Evolutionary conservation across 2,888 invertebrate species (phyloP).

Genomic region (Cynaeus angustus): DNA sequence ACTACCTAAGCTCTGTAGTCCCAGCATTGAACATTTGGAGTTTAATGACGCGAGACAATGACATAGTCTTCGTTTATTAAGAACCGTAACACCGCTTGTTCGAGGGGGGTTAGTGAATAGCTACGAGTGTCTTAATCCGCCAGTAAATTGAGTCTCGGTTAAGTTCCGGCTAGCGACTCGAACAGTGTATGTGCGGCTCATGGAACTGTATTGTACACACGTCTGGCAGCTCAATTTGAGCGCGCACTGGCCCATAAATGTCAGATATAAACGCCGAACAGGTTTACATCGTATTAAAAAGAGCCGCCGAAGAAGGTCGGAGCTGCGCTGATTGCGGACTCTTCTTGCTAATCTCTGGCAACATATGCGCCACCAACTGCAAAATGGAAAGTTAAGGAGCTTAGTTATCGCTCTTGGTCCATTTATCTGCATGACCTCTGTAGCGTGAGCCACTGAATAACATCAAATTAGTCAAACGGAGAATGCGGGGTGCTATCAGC

Average conservation of each 20-base stretch:
- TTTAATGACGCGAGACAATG: conserved; percentile 73
- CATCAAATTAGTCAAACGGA: conserved; percentile 61
- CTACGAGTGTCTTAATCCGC: conserved; percentile 72
- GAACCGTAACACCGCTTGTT: conserved; percentile 72
- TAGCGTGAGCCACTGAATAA: conserved; percentile 55
- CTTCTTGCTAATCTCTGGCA: conserved; percentile 54
- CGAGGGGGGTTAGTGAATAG: conserved; percentile 72
- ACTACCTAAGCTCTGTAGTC: conserved; percentile 69
- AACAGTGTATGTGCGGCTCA: conserved; percentile 61
- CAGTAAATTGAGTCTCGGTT: conserved; percentile 72
- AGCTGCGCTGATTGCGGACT: conserved; percentile 54
- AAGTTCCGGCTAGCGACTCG: conserved; percentile 68
- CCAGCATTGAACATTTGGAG: conserved; percentile 67
- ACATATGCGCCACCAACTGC: conserved; percentile 55
- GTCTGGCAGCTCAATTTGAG: conserved; percentile 65
- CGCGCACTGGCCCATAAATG: conserved; percentile 67
- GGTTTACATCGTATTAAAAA: conserved; percentile 60
- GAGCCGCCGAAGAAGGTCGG: conserved; percentile 52
- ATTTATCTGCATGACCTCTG: conserved; percentile 53
- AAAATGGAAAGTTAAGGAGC: conserved; percentile 58
- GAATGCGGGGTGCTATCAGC: conserved; percentile 57
- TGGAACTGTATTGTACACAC: conserved; percentile 62
- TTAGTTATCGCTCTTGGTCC: conserved; percentile 51
- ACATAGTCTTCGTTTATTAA: conserved; percentile 73
- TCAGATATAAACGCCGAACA: conserved; percentile 66